These are phyloP conservation scores for Artibeus jamaicensis DNA, from an alignment of 2,797 vertebrate genomes.

Conservation along the genomic window DNA sequence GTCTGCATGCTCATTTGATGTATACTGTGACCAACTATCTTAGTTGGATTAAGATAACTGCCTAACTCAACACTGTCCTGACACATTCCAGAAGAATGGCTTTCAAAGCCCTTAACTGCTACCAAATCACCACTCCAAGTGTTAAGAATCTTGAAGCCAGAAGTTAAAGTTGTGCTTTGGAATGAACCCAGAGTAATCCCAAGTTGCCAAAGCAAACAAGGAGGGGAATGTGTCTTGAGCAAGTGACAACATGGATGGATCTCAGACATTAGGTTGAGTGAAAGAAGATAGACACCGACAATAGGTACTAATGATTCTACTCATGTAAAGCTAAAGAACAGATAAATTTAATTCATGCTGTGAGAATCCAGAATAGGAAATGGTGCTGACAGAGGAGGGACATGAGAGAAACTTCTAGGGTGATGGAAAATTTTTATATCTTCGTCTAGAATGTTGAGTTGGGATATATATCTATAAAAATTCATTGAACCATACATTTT, in stretches of 20 bases:
- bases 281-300: not conserved
- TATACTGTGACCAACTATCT: slow-evolving; percentile 78
- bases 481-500: not conserved
- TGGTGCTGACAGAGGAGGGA: not conserved
- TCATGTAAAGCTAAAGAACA: not conserved
- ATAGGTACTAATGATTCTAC: not conserved
- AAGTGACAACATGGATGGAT: not conserved
- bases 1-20: slow-evolving; percentile 77
- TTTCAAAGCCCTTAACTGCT: slow-evolving; percentile 75
- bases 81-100: slow-evolving; percentile 78
- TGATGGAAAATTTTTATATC: not conserved
- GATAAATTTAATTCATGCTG: not conserved
- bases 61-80: slow-evolving; percentile 79
- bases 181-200: slow-evolving; percentile 36
- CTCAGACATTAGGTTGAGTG: not conserved
- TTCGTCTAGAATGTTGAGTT: not conserved
- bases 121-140: slow-evolving; percentile 55
- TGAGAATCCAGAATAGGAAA: not conserved
- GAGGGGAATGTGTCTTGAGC: not conserved
- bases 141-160: slow-evolving; percentile 67
- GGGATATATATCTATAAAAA: not conserved
- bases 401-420: not conserved
- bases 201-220: not conserved
- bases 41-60: slow-evolving; percentile 82
- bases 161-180: slow-evolving; percentile 66